Conservation (phyloP, 2,888 invertebrate species). For the Pyrocoelia pectoralis region DNA sequence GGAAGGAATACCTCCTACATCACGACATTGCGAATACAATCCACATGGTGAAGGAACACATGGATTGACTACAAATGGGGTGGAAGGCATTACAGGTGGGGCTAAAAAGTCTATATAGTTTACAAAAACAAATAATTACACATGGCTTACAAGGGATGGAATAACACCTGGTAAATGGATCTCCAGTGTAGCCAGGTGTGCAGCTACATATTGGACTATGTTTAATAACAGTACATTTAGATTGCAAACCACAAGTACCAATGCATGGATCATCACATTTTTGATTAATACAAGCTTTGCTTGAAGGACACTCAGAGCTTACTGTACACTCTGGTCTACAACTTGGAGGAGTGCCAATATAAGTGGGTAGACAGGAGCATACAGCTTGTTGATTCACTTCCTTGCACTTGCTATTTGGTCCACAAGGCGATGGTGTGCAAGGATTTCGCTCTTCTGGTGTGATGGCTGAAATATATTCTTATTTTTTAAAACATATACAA, state of each 20-base stretch:
- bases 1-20: slow-evolving; percentile 70
- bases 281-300: slow-evolving; percentile 75
- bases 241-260: slow-evolving; percentile 74
- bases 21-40: slow-evolving; percentile 76
- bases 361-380: slow-evolving; percentile 63
- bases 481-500: neutral
- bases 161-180: slow-evolving; percentile 73
- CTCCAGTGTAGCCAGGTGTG: slow-evolving; percentile 69
- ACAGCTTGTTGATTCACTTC: slow-evolving; percentile 61
- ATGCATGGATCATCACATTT: slow-evolving; percentile 80
- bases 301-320: slow-evolving; percentile 74
- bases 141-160: slow-evolving; percentile 28
- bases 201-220: slow-evolving; percentile 73
- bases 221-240: slow-evolving; percentile 77
- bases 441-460: slow-evolving; percentile 58
- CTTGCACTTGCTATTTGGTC: slow-evolving; percentile 61
- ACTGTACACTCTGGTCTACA: slow-evolving; percentile 74
- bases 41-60: slow-evolving; percentile 84
- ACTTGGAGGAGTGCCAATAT: slow-evolving; percentile 60
- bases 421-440: slow-evolving; percentile 61
- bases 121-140: neutral
- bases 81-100: slow-evolving; percentile 53
- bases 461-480: slow-evolving; percentile 39
- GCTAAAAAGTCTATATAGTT: slow-evolving; percentile 33
- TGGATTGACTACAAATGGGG: slow-evolving; percentile 63